A percentile compares a stretch with the other conserved stretches of the same genome.
phyloP scores from a whole-genome alignment of 2,888 invertebrate species.

The Metellina segmentata region DNA sequence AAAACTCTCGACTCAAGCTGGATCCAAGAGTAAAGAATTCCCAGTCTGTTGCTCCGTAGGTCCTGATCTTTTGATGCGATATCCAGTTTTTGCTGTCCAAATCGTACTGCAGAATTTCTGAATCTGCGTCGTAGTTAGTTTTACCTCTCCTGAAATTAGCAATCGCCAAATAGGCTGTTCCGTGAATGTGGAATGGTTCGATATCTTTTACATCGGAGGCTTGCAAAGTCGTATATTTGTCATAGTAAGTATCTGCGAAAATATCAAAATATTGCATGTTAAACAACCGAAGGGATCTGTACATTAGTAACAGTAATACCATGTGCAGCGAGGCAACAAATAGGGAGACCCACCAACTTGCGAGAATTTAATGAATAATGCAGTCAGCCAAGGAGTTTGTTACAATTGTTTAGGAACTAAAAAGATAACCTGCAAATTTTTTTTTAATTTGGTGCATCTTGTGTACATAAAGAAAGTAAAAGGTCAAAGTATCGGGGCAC shows the following conservation, averaged over 20 bases:
- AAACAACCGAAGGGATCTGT: too few species aligned
- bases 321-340: too few species aligned
- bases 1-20: conserved; percentile 62
- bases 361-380: too few species aligned
- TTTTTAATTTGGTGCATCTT: too few species aligned
- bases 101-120: conserved; percentile 74
- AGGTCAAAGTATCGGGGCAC: too few species aligned
- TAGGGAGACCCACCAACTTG: too few species aligned
- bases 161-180: conserved; percentile 73
- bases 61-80: conserved; percentile 72
- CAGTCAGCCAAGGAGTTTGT: too few species aligned
- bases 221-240: conserved; percentile 55
- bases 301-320: too few species aligned
- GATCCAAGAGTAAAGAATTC: conserved; percentile 76
- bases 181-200: conserved; percentile 76
- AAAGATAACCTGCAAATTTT: too few species aligned
- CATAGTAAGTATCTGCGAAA: conserved; percentile 74
- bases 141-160: conserved; percentile 70
- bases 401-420: too few species aligned
- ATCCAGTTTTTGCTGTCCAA: conserved; percentile 64
- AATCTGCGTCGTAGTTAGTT: conserved; percentile 66
- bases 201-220: conserved; percentile 77
- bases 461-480: too few species aligned
- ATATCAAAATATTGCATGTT: not conserved
- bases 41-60: conserved; percentile 75